Evolutionary conservation across 2,797 vertebrate genomes (phyloP).

Genomic region (Manis crassicaudata): DNA sequence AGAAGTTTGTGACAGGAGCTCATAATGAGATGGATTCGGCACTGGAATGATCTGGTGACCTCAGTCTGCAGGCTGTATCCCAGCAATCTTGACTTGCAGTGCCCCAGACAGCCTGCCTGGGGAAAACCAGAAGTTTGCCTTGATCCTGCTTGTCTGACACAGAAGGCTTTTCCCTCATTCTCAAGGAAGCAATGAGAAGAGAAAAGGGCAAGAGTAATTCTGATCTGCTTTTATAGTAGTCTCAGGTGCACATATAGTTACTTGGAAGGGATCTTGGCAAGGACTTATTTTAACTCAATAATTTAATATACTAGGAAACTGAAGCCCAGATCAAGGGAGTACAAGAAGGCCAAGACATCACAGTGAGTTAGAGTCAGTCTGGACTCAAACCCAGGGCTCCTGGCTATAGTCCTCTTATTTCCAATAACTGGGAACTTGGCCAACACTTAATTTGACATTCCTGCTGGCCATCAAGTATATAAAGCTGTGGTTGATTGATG

Average conservation of each 20-base stretch:
- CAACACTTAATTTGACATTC: neutral
- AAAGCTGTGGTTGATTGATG: neutral
- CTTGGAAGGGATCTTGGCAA: neutral
- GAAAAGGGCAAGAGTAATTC: conserved; percentile 3
- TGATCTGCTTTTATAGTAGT: conserved; percentile 19
- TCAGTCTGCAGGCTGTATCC: neutral
- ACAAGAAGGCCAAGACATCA: neutral
- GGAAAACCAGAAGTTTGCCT: neutral
- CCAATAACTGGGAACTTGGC: neutral
- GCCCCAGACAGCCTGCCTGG: neutral
- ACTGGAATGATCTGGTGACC: neutral
- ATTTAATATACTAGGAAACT: neutral
- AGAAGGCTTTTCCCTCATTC: neutral
- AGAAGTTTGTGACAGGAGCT: neutral
- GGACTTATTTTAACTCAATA: neutral
- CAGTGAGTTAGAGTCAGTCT: neutral
- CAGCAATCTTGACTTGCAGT: neutral
- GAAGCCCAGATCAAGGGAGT: neutral
- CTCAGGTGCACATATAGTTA: neutral
- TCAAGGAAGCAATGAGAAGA: conserved; percentile 26
- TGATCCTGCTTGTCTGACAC: neutral
- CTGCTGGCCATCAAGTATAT: neutral
- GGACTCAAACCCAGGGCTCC: neutral
- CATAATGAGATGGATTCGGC: neutral
- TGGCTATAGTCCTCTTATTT: neutral